These are phyloP conservation scores for Petaurus breviceps DNA, from an alignment of 2,113 vertebrate species.

Conservation along the genomic window DNA sequence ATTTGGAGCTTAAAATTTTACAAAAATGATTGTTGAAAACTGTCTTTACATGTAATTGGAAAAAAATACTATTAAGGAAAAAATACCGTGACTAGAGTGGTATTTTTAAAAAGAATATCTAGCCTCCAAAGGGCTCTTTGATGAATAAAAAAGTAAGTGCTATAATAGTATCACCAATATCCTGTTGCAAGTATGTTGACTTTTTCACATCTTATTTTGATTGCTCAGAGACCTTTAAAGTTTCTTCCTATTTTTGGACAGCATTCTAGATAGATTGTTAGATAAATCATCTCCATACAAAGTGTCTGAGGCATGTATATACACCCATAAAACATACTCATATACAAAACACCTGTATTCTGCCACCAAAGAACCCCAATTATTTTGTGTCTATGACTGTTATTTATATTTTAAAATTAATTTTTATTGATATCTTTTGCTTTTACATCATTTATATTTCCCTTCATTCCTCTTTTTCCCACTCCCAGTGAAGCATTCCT, in stretches of 20 bases:
- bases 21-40: no score
- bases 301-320: not conserved
- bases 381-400: no score
- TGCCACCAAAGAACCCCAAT: no score
- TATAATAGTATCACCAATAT: not conserved
- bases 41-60: no score
- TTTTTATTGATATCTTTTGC: no score
- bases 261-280: not conserved
- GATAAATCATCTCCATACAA: not conserved
- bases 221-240: not conserved
- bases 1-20: no score
- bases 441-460: no score
- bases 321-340: no score
- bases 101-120: not conserved
- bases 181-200: not conserved
- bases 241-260: not conserved
- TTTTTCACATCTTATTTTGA: not conserved
- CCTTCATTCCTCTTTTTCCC: no score
- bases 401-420: no score
- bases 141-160: not conserved
- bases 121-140: not conserved
- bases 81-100: not conserved
- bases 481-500: no score
- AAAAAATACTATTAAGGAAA: not conserved
- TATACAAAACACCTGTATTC: no score